Evolutionary conservation across 2,888 invertebrate species (phyloP).

Genomic region (Chromoteleia sp.): DNA sequence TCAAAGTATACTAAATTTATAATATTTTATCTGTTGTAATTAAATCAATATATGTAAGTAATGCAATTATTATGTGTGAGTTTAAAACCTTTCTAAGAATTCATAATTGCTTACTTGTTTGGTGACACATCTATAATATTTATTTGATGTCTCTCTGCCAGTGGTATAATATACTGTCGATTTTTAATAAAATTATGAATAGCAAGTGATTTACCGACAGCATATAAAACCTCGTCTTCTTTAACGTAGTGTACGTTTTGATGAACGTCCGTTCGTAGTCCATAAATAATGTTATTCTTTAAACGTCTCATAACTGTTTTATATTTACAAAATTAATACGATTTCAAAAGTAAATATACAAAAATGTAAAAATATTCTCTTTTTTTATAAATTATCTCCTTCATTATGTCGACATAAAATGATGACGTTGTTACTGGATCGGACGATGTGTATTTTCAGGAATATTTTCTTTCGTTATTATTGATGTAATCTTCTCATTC

Average conservation of each 20-base stretch:
- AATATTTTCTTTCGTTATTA: not conserved
- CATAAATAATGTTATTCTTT: conserved; percentile 87
- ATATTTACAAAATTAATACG: not conserved
- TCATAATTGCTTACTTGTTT: conserved; percentile 86
- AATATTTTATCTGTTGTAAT: too few relatives aligned
- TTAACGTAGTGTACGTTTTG: conserved; percentile 90
- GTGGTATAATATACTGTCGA: conserved; percentile 90
- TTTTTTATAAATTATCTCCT: conserved; percentile 25
- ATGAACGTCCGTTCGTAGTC: conserved; percentile 88
- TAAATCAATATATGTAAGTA: too few relatives aligned
- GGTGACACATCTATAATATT: conserved; percentile 88
- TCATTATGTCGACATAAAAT: not conserved
- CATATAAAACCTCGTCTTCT: conserved; percentile 92
- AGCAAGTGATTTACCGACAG: conserved; percentile 91
- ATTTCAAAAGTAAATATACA: not conserved
- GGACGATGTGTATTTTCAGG: not conserved
- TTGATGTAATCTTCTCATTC: not conserved
- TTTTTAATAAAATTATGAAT: conserved; percentile 90
- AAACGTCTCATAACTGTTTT: conserved; percentile 80
- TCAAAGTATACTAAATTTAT: too few relatives aligned
- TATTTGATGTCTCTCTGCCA: conserved; percentile 88
- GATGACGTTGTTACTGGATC: not conserved
- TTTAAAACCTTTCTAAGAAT: not conserved
- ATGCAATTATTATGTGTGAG: too few relatives aligned
- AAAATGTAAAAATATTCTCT: too few relatives aligned